Evolutionary conservation across 2,113 vertebrate genomes (phyloP), one percentile per base, ranked within the genome.

Genomic region (Sphaerodactylus townsendi): DNA sequence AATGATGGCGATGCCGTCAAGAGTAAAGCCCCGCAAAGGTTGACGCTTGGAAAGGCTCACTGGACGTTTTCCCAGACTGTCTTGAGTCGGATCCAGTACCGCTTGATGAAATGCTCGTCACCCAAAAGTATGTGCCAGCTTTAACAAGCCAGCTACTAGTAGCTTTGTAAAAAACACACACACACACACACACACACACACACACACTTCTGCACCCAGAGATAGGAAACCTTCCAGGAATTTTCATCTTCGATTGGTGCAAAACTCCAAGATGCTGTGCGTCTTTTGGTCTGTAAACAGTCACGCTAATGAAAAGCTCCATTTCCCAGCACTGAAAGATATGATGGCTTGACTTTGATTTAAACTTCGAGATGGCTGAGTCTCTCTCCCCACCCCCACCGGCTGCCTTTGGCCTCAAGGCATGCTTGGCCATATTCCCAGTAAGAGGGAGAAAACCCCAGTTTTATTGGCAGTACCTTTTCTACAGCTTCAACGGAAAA

Each of bases 401-500:
- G 85, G 83, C 91, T 53, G 14, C 3, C 50, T 53, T 17, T 53
- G 10, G 21, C 50, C 19, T 56, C 53, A 56, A 37, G 4, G 10
- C 5, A 13, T 56, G 13, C 4, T 56, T 59, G 33, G 46, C 11
- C 23, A 77, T 59, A 59, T 77, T 75, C 33, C 5, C 46, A 56
- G 50, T 53, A 19, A 33, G 28, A 5, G n/a, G 41, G 3, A 64
- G 83, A 79, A 72, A 0, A 85, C 82, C 86, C 13, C 50, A 85
- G 83, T 91, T 79, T 89, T 85, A 44, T 92, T 90, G 83, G 85
- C 82, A 87, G 83, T 75, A 39, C 59, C 39, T 79, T 81, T 92
- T 85, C 70, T 82, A 88, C 86, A 90, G 88, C 70, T 92, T 87
- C 73, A 78, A 79, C 65, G n/a, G n/a, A 81, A 91, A 84, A 94